Conservation (phyloP, 1,140 invertebrate genomes). For the Apocrypta bakeri region DNA sequence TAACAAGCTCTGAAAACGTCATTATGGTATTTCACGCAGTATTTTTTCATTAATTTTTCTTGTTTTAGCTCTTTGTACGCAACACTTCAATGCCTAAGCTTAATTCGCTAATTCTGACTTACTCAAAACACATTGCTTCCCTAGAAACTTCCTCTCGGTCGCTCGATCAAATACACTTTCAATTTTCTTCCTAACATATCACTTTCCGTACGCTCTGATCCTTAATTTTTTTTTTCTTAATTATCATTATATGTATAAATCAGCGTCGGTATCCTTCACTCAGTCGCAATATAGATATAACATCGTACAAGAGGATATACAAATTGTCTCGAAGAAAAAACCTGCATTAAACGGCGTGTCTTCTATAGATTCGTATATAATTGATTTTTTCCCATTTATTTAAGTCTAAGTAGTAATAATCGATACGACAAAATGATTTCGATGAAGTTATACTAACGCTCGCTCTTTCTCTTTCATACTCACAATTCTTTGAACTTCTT, state of each 20-base stretch:
- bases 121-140: not conserved
- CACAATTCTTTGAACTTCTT: constrained; percentile 13
- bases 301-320: constrained; percentile 45
- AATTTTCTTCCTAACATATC: not conserved
- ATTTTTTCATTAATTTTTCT: not conserved
- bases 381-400: constrained; percentile 27
- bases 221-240: constrained; percentile 32
- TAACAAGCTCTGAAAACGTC: constrained; percentile 7
- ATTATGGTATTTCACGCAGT: not conserved
- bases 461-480: not conserved
- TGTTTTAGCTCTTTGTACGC: not conserved
- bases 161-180: constrained; percentile 5
- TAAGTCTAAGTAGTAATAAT: constrained; percentile 27
- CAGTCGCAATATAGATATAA: constrained; percentile 23
- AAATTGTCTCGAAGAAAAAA: constrained; percentile 42
- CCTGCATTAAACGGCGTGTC: constrained; percentile 23
- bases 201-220: not conserved
- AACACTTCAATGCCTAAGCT: not conserved
- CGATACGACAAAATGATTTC: constrained; percentile 43
- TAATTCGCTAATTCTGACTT: not conserved
- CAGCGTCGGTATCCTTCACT: constrained; percentile 2
- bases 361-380: constrained; percentile 39
- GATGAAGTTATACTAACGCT: constrained; percentile 14
- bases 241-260: constrained; percentile 40
- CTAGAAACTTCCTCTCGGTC: constrained; percentile 18